These are phyloP conservation scores for Pyrgilauda ruficollis DNA, from an alignment of 2,113 vertebrate species.

Conservation along the genomic window DNA sequence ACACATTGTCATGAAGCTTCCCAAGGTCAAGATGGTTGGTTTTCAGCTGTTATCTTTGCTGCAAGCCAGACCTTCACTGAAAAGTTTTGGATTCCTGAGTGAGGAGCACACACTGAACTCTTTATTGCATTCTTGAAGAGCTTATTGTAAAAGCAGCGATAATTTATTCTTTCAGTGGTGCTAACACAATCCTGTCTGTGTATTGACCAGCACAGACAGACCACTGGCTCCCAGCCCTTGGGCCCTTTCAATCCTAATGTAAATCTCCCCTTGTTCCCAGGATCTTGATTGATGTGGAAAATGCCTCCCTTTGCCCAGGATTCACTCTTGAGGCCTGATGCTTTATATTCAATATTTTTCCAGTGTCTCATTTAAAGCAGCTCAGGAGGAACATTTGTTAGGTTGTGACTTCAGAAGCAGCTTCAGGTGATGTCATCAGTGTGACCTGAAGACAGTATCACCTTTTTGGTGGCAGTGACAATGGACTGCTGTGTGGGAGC, in stretches of 20 bases:
- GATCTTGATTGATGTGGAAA: slow-evolving; percentile 14
- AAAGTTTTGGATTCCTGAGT: slow-evolving; percentile 68
- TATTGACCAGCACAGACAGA: slow-evolving; percentile 57
- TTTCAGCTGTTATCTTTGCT: slow-evolving; percentile 68
- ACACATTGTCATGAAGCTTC: slow-evolving; percentile 35
- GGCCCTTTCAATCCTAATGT: not conserved
- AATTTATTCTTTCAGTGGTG: slow-evolving; percentile 63
- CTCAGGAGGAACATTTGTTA: not conserved
- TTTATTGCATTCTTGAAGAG: slow-evolving; percentile 67
- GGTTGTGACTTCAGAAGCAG: not conserved
- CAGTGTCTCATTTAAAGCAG: not conserved
- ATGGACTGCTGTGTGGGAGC: not conserved
- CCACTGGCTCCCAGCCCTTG: slow-evolving; percentile 45
- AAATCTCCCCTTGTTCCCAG: slow-evolving; percentile 34
- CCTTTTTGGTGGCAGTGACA: not conserved
- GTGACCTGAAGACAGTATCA: not conserved
- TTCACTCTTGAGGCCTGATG: not conserved
- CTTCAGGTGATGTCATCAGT: not conserved
- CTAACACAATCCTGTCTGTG: slow-evolving; percentile 65
- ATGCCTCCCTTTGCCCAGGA: not conserved
- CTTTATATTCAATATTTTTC: not conserved
- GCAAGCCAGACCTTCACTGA: slow-evolving; percentile 54
- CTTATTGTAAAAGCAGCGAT: slow-evolving; percentile 64
- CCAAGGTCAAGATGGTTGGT: slow-evolving; percentile 44
- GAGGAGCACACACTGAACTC: slow-evolving; percentile 61